Percentiles rank a stretch among this genome's conserved stretches.
These are phyloP conservation scores for Leptosomus discolor DNA, from an alignment of 2,113 vertebrate species.

Conservation along the genomic window DNA sequence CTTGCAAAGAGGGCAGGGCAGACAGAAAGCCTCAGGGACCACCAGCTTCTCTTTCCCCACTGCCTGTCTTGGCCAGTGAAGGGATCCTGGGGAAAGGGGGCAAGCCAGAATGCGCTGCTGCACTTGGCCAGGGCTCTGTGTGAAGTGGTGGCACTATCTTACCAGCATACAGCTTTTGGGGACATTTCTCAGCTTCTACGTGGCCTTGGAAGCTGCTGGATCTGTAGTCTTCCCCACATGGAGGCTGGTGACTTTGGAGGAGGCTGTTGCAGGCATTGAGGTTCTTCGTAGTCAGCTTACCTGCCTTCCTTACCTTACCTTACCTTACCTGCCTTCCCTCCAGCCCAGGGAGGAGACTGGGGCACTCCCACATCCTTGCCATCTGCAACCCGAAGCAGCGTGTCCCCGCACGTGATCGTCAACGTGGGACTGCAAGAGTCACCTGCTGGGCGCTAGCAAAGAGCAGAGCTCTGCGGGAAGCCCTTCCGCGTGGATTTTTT, in stretches of 20 bases:
- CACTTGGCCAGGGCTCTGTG: not conserved
- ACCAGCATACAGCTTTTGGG: not conserved
- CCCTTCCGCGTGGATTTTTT: accelerated
- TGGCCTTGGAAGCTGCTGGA: not conserved
- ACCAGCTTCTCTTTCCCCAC: not conserved
- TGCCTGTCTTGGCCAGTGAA: not conserved
- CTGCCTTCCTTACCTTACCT: no score
- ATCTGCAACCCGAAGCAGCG: not conserved
- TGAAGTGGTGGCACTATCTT: not conserved
- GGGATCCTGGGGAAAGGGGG: not conserved
- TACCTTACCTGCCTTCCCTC: not conserved
- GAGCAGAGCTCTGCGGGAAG: not conserved
- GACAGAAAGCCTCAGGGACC: accelerated
- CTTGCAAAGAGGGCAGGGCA: not conserved
- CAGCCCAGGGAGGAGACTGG: not conserved
- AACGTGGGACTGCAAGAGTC: not conserved
- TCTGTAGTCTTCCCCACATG: not conserved
- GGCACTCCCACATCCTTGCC: not conserved
- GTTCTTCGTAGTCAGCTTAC: not conserved
- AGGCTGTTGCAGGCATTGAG: not conserved
- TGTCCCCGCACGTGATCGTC: accelerated
- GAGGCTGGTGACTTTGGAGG: not conserved
- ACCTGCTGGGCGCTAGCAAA: not conserved
- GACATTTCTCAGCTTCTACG: not conserved
- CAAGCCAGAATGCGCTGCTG: not conserved